Base-by-base conservation (phyloP, 2,113 vertebrate genomes). In the Pseudorhombus dupliciocellatus region DNA sequence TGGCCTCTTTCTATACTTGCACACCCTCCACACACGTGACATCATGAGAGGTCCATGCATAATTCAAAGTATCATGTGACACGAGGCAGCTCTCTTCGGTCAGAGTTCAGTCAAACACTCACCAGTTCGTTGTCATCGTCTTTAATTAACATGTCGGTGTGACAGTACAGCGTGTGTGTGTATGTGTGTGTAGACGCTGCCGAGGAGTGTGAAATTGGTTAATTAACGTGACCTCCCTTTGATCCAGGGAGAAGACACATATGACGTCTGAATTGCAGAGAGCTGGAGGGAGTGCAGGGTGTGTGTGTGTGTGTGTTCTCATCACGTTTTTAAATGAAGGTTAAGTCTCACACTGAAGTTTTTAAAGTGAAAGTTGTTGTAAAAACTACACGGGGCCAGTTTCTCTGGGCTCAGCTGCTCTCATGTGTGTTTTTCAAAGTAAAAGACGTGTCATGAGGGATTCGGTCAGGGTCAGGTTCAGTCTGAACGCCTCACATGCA, bases 211-310 rank as follows among this genome's bases (percentile, higher is more conserved):
- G 85, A 91, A 91, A 90, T 90, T 79, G 58, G 70, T 84, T 91
- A 88, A 91, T 93, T 91, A 92, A 88, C 83, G 84, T 91, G 91
- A 93, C 88, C 89, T 92, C 90, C 86, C 89, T 91, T 88, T 92
- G 86, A 91, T 92, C 88, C 77, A 24, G 62, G 73, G 91, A 92
- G 90, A 92, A 92, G 84, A 89, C 81, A 93, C 92, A 92, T 92
- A 93, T 93, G 92, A 93, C 92, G 92, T 94, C 93, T 94, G 93
- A 92, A 92, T 90, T 85, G 90, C 89, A 90, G 91, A 89, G 91
- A 89, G 87, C 66, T 51, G 53, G 63, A 81, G 75, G 79, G 74
- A 82, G 44, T 64, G 78, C 66, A 82, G 51, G 68, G 34, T 79
- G 5, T 70, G 73, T 56, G 63, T 51, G 56, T 52, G 67, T 70